A percentile compares a stretch with the other conserved stretches of the same genome.
phyloP scores from a whole-genome alignment of 2,113 vertebrate genomes.

The Papio anubis region DNA sequence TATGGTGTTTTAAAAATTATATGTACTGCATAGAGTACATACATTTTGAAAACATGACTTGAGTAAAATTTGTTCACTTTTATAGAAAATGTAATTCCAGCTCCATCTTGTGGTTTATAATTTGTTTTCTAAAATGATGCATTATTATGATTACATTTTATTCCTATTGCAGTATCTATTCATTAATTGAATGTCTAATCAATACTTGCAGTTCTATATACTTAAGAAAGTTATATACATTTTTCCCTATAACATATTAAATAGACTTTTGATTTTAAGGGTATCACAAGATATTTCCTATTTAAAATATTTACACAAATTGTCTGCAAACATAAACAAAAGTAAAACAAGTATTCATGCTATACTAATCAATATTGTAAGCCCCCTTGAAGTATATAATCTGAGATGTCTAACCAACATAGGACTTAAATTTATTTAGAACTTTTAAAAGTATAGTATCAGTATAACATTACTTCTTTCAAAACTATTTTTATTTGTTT shows the following conservation, averaged over 20 bases:
- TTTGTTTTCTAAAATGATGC: neutral
- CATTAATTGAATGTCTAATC: neutral
- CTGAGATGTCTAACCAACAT: neutral
- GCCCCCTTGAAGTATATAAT: neutral
- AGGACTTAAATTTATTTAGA: neutral
- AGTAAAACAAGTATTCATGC: neutral
- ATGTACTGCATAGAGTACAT: neutral
- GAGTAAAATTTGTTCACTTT: constrained; percentile 49
- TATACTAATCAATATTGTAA: neutral
- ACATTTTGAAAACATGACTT: constrained; percentile 58
- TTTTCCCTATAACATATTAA: neutral
- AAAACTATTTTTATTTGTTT: neutral
- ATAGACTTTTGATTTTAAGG: neutral
- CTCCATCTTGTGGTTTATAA: constrained; percentile 83
- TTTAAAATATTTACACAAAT: neutral
- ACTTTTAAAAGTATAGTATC: neutral
- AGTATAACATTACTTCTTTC: neutral
- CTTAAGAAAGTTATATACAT: neutral
- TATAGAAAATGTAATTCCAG: constrained; percentile 75
- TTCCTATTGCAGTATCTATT: neutral
- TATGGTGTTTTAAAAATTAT: neutral
- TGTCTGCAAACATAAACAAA: neutral
- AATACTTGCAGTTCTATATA: neutral
- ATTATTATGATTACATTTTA: neutral
- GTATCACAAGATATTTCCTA: neutral